phyloP scores from a whole-genome alignment of 1,140 invertebrate genomes.

The Pseudobourletiella spinata region DNA sequence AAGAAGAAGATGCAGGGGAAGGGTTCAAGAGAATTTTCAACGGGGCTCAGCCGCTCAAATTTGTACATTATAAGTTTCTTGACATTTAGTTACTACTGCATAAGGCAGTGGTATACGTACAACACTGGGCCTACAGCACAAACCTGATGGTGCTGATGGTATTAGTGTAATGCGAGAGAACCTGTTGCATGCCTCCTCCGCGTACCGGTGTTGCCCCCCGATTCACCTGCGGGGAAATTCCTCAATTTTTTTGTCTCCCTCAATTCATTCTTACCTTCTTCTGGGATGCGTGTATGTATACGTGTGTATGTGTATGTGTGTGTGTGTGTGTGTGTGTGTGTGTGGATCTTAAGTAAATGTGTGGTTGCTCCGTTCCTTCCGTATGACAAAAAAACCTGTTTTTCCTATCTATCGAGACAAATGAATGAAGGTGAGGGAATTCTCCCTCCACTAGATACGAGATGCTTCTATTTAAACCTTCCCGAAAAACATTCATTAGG shows the following conservation, averaged over 20 bases:
- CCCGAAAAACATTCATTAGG: conserved; percentile 12
- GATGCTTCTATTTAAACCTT: conserved; percentile 2
- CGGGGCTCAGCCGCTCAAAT: too few species aligned
- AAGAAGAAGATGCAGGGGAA: too few species aligned
- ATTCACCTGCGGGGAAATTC: conserved; percentile 15
- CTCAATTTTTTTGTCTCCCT: conserved; percentile 13
- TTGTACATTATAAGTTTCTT: too few species aligned
- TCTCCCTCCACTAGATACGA: conserved; percentile 4
- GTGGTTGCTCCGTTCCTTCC: conserved; percentile 17
- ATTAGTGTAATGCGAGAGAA: too few species aligned
- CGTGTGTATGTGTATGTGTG: conserved; percentile 7
- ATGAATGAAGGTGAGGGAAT: conserved; percentile 24
- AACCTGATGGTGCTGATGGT: too few species aligned
- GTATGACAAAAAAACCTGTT: conserved; percentile 26
- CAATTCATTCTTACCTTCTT: conserved; percentile 21
- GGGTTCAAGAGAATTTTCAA: too few species aligned
- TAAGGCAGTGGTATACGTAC: too few species aligned
- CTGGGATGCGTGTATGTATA: not conserved
- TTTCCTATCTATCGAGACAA: conserved; percentile 18
- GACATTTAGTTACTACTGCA: too few species aligned
- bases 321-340: conserved; percentile 6
- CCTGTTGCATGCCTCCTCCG: conserved; percentile 19
- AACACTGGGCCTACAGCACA: too few species aligned
- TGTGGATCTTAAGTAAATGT: too few species aligned
- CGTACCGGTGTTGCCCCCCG: conserved; percentile 16